Evolutionary conservation across 2,797 vertebrate species (phyloP).

Genomic region (Setipinna tenuifilis): DNA sequence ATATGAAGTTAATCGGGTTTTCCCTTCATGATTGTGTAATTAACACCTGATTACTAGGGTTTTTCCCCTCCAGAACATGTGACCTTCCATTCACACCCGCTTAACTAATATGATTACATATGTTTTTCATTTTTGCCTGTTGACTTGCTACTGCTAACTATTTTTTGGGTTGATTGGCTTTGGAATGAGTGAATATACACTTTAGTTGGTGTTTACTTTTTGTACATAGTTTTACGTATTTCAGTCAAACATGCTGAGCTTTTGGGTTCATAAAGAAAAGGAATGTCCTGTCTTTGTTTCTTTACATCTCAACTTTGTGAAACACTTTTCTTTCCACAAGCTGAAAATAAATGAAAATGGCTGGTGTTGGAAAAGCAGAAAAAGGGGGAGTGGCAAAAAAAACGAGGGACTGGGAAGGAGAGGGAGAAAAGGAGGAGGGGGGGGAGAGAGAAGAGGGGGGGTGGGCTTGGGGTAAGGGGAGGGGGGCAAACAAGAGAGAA

Average conservation of each 20-base stretch:
- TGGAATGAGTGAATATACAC: neutral
- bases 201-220: neutral
- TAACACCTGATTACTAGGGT: neutral
- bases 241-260: neutral
- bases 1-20: neutral
- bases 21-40: conserved; percentile 4
- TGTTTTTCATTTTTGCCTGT: neutral
- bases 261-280: neutral
- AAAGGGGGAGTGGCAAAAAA: conserved; percentile 52
- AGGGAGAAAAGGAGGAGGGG: conserved; percentile 52
- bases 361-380: conserved; percentile 61
- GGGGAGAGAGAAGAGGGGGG: conserved; percentile 41
- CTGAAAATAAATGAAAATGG: conserved; percentile 42
- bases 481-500: conserved; percentile 59
- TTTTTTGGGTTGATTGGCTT: neutral
- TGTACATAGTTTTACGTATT: neutral
- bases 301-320: conserved; percentile 53
- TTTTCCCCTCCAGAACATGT: neutral
- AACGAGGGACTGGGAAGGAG: conserved; percentile 43
- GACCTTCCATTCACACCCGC: neutral
- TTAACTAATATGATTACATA: neutral
- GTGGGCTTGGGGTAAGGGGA: conserved; percentile 45
- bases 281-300: neutral
- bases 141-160: neutral
- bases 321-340: conserved; percentile 54